Evolutionary conservation across 2,113 vertebrate genomes (phyloP).

Genomic region (Chaetura pelagica): DNA sequence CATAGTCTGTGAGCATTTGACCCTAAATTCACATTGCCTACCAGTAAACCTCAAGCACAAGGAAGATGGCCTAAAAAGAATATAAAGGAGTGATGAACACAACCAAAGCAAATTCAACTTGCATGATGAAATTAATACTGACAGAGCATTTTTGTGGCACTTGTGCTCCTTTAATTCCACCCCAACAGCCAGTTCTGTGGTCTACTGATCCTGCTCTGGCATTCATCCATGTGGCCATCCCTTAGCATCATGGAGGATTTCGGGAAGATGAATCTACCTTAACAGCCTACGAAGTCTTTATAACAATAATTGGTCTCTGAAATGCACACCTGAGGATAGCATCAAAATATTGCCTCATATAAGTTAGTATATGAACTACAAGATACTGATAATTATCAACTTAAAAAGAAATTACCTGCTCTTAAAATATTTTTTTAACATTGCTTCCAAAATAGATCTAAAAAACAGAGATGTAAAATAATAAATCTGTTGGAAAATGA

Average conservation of each 20-base stretch:
- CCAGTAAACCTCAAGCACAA: background rate
- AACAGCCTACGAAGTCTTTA: background rate
- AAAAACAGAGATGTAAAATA: background rate
- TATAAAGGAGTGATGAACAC: background rate
- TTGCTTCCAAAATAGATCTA: background rate
- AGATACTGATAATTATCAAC: background rate
- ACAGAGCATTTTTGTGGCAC: background rate
- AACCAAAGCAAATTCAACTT: background rate
- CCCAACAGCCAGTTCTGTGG: background rate
- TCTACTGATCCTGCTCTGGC: accelerated
- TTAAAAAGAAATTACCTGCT: background rate
- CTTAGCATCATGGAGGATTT: background rate
- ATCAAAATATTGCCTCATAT: background rate
- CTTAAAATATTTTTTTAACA: background rate
- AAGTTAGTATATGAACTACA: background rate
- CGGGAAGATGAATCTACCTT: background rate
- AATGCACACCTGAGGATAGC: background rate
- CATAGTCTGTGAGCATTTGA: background rate
- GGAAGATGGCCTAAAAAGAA: background rate
- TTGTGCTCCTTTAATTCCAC: background rate
- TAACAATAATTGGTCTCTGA: background rate
- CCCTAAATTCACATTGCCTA: background rate
- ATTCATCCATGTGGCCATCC: accelerated
- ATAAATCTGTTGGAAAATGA: background rate
- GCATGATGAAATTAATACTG: background rate